Evolutionary conservation across 1,140 invertebrate genomes (phyloP).

Genomic region (Physella acuta): DNA sequence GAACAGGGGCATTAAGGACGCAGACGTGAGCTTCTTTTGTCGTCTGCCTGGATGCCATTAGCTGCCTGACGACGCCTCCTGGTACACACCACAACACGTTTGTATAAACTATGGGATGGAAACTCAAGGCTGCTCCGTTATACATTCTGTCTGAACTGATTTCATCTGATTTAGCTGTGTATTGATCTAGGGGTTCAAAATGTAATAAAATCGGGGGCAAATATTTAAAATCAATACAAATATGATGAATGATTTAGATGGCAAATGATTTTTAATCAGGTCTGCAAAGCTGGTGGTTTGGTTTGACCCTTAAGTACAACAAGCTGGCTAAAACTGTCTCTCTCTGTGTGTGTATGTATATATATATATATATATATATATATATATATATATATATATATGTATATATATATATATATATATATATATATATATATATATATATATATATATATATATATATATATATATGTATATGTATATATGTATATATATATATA

Average conservation of each 20-base stretch:
- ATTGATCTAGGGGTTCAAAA: no score
- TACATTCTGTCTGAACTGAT: no score
- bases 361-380: not conserved
- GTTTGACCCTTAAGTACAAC: not conserved
- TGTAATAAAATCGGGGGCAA: not conserved
- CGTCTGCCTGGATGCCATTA: no score
- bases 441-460: not conserved
- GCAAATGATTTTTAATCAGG: not conserved
- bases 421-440: not conserved
- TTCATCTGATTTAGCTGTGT: no score
- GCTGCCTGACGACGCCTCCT: no score
- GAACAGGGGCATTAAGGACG: no score
- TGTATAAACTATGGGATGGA: no score
- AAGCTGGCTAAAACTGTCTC: not conserved
- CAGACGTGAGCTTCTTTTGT: no score
- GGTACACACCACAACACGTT: no score
- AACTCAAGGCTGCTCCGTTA: no score
- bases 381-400: not conserved
- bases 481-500: not conserved
- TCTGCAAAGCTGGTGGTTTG: not conserved
- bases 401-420: not conserved
- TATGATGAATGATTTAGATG: not conserved
- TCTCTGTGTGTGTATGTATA: not conserved
- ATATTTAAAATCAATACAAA: not conserved
- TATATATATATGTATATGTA: not conserved